Evolutionary conservation across 2,113 vertebrate genomes (phyloP), one percentile per base, ranked within the genome.

Genomic region (Seriola quinqueradiata): DNA sequence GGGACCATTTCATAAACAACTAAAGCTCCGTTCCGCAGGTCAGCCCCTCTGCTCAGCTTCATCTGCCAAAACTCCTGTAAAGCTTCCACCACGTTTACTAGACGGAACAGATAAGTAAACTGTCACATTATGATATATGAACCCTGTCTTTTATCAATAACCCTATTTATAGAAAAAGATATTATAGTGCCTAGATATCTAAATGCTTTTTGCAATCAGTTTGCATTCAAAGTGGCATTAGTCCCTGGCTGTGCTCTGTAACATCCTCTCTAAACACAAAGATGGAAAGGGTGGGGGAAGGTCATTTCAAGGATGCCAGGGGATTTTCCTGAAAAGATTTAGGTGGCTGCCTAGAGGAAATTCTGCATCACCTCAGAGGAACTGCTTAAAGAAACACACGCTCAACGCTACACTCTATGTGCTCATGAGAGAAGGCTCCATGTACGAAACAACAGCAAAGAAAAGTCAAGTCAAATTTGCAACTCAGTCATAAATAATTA

Each of bases 61-160:
- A 99, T 99, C 95, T 99, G 98, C 98, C 98, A 99, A 89, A 99
- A 99, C 81, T 99, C 98, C 95, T 99, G 98, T 5, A 99, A 94
- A 0, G 98, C 98, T 79, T 99, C 98, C 94, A 99, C 98, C 57
- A 99, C 98, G 4, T 99, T 99, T 82, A 99, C 98, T 99, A 83
- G 0, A 81, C 60, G 36, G 76, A 48, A 81, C 17, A 87, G 16
- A 77, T 14, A 59, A 48, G 54, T 34, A 32, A 12, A 44, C 8
- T 46, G 55, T 73, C 60, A 80, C 58, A 10, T n/a, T 25, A 64
- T 34, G 32, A 12, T 36, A 63, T 5, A 28, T 32, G 14, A 57
- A 69, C 60, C 13, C 19, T 14, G 19, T 48, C 10, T 46, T 28
- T 55, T 36, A 50, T 50, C 11, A n/a, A 3, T 28, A 17, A 48